Evolutionary conservation across 2,888 invertebrate genomes (phyloP).

Genomic region (Lycia hirtaria): DNA sequence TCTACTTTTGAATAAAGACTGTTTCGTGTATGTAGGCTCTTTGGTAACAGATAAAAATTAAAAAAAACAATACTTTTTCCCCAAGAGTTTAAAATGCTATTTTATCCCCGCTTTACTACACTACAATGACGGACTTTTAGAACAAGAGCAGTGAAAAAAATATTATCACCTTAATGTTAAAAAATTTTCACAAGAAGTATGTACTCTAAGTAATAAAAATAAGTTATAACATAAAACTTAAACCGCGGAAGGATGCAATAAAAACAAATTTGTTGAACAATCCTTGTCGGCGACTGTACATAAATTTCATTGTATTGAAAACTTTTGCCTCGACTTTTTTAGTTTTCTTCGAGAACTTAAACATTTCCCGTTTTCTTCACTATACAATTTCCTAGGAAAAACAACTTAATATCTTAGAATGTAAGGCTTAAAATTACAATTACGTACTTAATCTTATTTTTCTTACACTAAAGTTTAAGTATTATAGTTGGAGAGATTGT

Average conservation of each 20-base stretch:
- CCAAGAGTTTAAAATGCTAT: too few species aligned
- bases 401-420: constrained; percentile 41
- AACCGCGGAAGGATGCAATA: constrained; percentile 35
- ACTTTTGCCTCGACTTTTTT: constrained; percentile 41
- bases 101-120: too few species aligned
- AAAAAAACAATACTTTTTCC: too few species aligned
- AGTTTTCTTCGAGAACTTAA: constrained; percentile 49
- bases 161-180: too few species aligned
- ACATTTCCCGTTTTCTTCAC: constrained; percentile 33
- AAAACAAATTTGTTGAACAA: constrained; percentile 38
- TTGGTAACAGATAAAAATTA: too few species aligned
- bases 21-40: too few species aligned
- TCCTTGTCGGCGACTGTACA: constrained; percentile 36
- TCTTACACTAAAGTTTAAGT: constrained; percentile 41
- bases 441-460: constrained; percentile 29
- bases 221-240: constrained; percentile 28
- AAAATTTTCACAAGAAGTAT: constrained; percentile 8
- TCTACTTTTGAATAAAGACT: too few species aligned
- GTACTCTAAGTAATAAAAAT: constrained; percentile 16
- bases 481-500: constrained; percentile 40
- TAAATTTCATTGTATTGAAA: constrained; percentile 42
- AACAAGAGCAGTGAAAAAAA: too few species aligned
- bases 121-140: too few species aligned
- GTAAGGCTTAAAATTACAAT: constrained; percentile 48
- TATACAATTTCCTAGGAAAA: constrained; percentile 32